These are phyloP conservation scores for Helogale parvula DNA, from an alignment of 2,113 vertebrate species.

Conservation along the genomic window DNA sequence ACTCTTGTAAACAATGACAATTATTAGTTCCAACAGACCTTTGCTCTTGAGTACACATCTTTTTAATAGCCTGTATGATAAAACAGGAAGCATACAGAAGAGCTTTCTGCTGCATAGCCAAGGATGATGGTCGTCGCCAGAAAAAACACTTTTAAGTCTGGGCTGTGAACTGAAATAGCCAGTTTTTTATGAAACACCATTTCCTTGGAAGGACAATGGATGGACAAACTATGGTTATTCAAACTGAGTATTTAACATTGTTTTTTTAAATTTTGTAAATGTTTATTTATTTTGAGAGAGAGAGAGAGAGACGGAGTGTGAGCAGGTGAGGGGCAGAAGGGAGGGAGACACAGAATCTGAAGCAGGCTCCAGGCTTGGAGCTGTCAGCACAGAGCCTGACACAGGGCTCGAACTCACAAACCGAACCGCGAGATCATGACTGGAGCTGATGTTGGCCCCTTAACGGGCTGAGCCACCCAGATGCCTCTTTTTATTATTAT, in stretches of 20 bases:
- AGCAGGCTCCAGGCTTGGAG: too few species aligned
- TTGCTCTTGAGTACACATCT: not conserved
- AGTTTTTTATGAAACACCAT: not conserved
- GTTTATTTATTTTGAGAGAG: too few species aligned
- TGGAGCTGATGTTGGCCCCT: too few species aligned
- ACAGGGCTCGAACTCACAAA: too few species aligned
- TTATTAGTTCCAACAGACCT: constrained; percentile 24
- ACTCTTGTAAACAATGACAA: constrained; percentile 14
- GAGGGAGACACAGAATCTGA: too few species aligned
- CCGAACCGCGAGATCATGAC: too few species aligned
- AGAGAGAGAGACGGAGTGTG: too few species aligned
- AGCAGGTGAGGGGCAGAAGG: too few species aligned
- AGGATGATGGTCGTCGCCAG: not conserved
- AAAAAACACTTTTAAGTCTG: not conserved
- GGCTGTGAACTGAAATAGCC: not conserved
- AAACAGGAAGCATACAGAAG: not conserved
- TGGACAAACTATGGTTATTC: not conserved
- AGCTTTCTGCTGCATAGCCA: not conserved
- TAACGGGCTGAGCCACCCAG: too few species aligned
- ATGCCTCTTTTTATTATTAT: not conserved
- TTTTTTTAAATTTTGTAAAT: too few species aligned
- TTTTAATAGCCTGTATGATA: not conserved
- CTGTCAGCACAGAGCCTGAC: too few species aligned
- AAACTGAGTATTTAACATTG: not conserved
- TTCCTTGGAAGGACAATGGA: not conserved